Evolutionary conservation across 2,797 vertebrate genomes (phyloP), one percentile per base, ranked within the genome.

Genomic region (Sebastes trivittatus): DNA sequence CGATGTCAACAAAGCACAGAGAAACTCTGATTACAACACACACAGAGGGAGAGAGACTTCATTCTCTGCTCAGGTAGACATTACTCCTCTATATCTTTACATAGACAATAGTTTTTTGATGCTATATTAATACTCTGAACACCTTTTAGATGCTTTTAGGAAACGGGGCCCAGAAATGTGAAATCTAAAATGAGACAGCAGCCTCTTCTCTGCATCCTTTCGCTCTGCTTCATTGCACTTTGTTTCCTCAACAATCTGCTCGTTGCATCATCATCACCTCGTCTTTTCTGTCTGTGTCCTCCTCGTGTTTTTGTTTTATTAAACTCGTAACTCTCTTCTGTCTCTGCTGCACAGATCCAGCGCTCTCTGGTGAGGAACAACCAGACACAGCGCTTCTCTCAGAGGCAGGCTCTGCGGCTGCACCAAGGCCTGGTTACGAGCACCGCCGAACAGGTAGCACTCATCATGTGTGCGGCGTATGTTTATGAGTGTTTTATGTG

Each of bases 341-440:
- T 20, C 29, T 61, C 34, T 77, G 42, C 29, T 23, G 29, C 30
- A 7, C 89, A 98, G 97, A 98, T 98, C 94, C 97, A 98, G 87
- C 95, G 96, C 13, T 95, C 96, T 72, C 94, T 98, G 75, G 95
- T 98, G 85, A 95, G 97, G 87, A 98, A 98, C 92, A 97, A 97
- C 88, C 97, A 98, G 89, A 97, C 97, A 1, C 96, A 97, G 83
- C 96, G 96, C 1, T 97, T 97, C 89, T 97, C 97, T 46, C 97
- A 97, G 94, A 96, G 97, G 14, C 97, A 98, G 93, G 97, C 97
- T n/a, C 95, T 97, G 60, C 94, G 97, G 29, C 95, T 98, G 75
- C 97, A 98, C 87, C 97, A 98, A 67, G 97, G 97, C 74, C 92
- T 98, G 82, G 97, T 97, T 84, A 97, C 96, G 71, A 98, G 97